phyloP scores from a whole-genome alignment of 2,888 invertebrate species.

The Punctoribates punctum region DNA sequence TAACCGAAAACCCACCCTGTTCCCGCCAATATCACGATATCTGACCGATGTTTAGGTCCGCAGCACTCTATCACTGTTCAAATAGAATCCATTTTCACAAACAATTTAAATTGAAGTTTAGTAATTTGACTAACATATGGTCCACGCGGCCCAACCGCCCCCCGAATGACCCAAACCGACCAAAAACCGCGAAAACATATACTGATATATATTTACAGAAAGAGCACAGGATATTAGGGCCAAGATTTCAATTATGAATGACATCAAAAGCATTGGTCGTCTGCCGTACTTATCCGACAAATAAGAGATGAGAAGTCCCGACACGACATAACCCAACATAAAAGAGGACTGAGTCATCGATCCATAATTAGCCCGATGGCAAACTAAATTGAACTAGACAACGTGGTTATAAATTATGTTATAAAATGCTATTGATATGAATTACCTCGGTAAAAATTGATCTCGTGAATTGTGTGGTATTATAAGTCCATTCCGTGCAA shows the following conservation, averaged over 20 bases:
- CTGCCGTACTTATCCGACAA: slow-evolving; percentile 28
- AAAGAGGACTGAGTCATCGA: slow-evolving; percentile 5
- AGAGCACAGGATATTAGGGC: background rate
- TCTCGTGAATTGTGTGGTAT: background rate
- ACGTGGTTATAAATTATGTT: background rate
- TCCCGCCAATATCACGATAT: background rate
- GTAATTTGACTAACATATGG: background rate
- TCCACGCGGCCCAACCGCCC: background rate
- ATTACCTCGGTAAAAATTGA: slow-evolving; percentile 35
- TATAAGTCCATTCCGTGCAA: slow-evolving; percentile 36
- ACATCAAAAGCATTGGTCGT: slow-evolving; percentile 18
- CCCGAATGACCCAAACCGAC: slow-evolving; percentile 17
- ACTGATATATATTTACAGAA: slow-evolving; percentile 6
- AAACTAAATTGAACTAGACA: slow-evolving; percentile 24
- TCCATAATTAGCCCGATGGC: slow-evolving; percentile 1
- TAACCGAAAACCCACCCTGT: slow-evolving; percentile 41
- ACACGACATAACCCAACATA: background rate
- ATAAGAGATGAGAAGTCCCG: background rate
- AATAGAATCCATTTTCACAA: background rate
- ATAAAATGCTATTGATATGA: background rate
- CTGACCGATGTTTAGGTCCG: slow-evolving; percentile 34
- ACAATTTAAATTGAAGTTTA: background rate
- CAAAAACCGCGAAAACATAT: slow-evolving; percentile 24
- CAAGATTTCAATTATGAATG: background rate
- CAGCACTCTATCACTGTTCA: background rate